Evolutionary conservation across 1,140 invertebrate species (phyloP).

Genomic region (Drosophila saltans): DNA sequence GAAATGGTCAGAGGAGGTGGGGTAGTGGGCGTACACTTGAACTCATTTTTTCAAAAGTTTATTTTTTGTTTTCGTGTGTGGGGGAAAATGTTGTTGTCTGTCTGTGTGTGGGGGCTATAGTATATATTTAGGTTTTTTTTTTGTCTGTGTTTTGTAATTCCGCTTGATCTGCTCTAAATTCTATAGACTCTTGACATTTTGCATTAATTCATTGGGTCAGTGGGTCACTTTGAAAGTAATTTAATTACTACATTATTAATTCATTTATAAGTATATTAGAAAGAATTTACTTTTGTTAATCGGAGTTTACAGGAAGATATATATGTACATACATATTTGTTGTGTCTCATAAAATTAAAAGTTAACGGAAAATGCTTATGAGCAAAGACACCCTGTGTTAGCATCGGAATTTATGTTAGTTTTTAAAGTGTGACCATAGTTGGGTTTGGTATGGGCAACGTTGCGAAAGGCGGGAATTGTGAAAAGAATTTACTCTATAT

Average conservation of each 20-base stretch:
- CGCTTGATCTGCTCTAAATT: slow-evolving; percentile 29
- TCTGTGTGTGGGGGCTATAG: slow-evolving; percentile 14
- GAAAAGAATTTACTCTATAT: too few species aligned
- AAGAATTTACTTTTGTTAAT: too few species aligned
- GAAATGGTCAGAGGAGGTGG: background rate
- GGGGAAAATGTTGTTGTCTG: background rate
- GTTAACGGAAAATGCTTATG: too few species aligned
- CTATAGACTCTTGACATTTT: slow-evolving; percentile 16
- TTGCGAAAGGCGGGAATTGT: too few species aligned
- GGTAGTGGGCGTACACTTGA: slow-evolving; percentile 56
- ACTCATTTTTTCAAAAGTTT: slow-evolving; percentile 49
- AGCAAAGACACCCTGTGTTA: too few species aligned
- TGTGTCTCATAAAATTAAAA: too few species aligned
- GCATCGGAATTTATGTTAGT: too few species aligned
- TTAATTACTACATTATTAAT: slow-evolving; percentile 7
- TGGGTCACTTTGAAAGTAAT: slow-evolving; percentile 2
- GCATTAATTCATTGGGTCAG: slow-evolving; percentile 17
- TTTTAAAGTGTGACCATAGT: too few species aligned
- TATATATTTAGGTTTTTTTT: slow-evolving; percentile 25
- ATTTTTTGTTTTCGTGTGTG: slow-evolving; percentile 16
- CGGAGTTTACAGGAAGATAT: too few species aligned
- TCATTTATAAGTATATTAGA: slow-evolving; percentile 13
- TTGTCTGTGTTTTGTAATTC: slow-evolving; percentile 15
- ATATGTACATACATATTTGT: too few species aligned
- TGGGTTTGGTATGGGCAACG: too few species aligned